Conservation (phyloP, 2,888 invertebrate genomes). For the Sminthurides aquaticus region DNA sequence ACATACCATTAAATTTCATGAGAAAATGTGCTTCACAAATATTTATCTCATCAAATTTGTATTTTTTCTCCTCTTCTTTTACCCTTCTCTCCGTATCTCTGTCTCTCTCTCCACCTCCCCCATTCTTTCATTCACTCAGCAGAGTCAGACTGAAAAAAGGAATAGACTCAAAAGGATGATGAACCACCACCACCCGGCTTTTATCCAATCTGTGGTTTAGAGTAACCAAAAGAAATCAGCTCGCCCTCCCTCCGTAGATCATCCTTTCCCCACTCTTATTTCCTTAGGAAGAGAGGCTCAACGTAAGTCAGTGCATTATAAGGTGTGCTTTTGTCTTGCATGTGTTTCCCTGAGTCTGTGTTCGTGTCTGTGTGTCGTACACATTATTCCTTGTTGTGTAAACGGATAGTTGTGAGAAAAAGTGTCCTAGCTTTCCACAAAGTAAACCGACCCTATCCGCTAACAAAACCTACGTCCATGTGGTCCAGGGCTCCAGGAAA, state of each 20-base stretch:
- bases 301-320: too few species aligned
- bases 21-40: neutral
- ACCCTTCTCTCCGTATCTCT: slow-evolving; percentile 2
- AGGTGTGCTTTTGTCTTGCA: too few species aligned
- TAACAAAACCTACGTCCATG: too few species aligned
- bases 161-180: neutral
- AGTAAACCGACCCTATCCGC: too few species aligned
- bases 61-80: neutral
- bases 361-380: too few species aligned
- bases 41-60: neutral
- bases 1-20: neutral
- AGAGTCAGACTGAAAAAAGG: too few species aligned
- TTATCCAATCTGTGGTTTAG: neutral
- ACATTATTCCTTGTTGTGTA: too few species aligned
- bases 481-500: too few species aligned
- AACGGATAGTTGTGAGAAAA: too few species aligned
- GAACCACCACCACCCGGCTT: neutral
- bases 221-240: neutral
- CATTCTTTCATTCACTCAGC: slow-evolving; percentile 7
- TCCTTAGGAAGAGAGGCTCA: too few species aligned
- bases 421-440: too few species aligned
- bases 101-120: neutral
- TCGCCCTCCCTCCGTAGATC: neutral
- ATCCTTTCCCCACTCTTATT: neutral
- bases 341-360: too few species aligned